Evolutionary conservation across 2,113 vertebrate genomes (phyloP).

Genomic region (Oceanites oceanicus): DNA sequence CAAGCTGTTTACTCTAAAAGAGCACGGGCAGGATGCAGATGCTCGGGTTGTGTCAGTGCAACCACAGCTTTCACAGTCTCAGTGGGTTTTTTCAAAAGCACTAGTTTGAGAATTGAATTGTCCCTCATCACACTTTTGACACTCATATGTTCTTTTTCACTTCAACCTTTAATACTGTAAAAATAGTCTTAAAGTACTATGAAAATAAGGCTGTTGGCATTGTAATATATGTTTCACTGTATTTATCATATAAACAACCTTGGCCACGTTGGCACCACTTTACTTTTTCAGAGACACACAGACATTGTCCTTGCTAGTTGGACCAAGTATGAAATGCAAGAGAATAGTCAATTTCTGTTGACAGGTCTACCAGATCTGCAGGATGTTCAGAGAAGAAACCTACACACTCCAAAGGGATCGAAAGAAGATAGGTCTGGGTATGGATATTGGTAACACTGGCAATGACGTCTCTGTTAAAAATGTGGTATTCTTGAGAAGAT

Average conservation of each 20-base stretch:
- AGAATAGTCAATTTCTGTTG: background rate
- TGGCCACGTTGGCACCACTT: background rate
- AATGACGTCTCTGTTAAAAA: background rate
- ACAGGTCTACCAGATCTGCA: background rate
- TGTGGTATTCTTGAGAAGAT: background rate
- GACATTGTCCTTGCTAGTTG: background rate
- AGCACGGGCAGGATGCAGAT: background rate
- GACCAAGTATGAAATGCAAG: background rate
- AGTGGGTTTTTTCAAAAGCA: background rate
- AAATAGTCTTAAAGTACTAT: background rate
- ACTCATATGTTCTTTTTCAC: background rate
- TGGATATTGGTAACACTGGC: background rate
- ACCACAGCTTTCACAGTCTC: background rate
- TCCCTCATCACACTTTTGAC: background rate
- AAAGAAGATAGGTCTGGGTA: background rate
- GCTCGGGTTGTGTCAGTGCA: background rate
- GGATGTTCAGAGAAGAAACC: background rate
- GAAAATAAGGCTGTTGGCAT: background rate
- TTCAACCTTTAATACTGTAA: background rate
- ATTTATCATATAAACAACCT: background rate
- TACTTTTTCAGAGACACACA: background rate
- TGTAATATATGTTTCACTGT: background rate
- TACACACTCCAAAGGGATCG: background rate
- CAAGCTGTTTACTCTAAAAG: background rate
- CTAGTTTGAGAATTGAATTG: background rate